Conservation (phyloP, 2,888 invertebrate genomes). For the Spodoptera picta region DNA sequence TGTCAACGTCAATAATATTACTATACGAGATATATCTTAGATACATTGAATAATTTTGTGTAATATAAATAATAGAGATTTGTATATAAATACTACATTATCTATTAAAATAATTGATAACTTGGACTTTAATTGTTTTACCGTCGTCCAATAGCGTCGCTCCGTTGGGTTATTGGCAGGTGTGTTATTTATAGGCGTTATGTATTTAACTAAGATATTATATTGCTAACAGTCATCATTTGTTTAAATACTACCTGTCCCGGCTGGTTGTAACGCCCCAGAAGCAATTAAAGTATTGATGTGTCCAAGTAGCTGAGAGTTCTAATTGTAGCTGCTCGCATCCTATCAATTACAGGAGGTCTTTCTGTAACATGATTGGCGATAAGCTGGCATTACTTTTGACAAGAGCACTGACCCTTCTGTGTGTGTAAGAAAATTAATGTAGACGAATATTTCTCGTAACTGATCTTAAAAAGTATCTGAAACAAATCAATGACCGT, state of each 20-base stretch:
- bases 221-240: slow-evolving; percentile 27
- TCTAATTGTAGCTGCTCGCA: no score
- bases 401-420: no score
- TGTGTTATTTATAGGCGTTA: slow-evolving; percentile 39
- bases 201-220: slow-evolving; percentile 11
- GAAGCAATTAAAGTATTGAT: no score
- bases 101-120: slow-evolving; percentile 18
- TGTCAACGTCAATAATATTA: background rate
- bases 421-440: no score
- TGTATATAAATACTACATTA: background rate
- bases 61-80: background rate
- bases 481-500: no score
- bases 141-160: slow-evolving; percentile 34
- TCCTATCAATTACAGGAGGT: no score
- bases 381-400: no score
- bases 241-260: slow-evolving; percentile 4
- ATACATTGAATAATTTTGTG: background rate
- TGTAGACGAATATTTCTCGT: no score
- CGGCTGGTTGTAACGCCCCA: no score
- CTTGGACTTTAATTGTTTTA: slow-evolving; percentile 41
- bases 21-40: background rate
- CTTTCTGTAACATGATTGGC: no score
- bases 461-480: no score
- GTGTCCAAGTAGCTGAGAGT: no score
- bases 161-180: slow-evolving; percentile 27